Evolutionary conservation across 2,113 vertebrate genomes (phyloP).

Genomic region (Raja brachyura): DNA sequence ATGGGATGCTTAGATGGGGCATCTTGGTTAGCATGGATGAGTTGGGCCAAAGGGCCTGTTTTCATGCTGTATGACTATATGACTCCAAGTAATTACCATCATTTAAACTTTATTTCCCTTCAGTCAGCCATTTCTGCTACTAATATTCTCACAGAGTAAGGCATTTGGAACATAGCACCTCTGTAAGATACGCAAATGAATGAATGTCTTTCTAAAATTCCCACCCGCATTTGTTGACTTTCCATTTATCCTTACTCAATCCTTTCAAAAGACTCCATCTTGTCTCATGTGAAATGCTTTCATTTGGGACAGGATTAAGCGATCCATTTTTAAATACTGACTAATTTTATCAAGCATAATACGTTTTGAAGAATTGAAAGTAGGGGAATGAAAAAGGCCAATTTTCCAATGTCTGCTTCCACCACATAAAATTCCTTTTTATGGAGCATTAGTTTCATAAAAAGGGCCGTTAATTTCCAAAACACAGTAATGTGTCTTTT

Average conservation of each 20-base stretch:
- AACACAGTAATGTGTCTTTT: neutral
- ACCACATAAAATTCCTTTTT: neutral
- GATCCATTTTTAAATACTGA: neutral
- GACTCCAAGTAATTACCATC: no score
- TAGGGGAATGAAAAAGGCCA: neutral
- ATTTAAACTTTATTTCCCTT: no score
- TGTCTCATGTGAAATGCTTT: neutral
- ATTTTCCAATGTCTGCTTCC: neutral
- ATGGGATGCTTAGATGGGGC: no score
- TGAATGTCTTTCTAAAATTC: neutral
- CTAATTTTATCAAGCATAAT: neutral
- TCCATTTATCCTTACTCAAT: neutral
- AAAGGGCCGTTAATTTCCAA: neutral
- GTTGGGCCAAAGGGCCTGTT: no score
- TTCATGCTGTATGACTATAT: no score
- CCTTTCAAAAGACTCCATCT: neutral
- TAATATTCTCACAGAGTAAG: neutral
- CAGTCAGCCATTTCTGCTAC: neutral
- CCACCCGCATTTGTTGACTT: neutral
- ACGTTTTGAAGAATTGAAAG: neutral
- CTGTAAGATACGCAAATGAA: neutral
- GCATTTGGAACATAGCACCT: neutral
- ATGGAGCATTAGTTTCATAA: neutral
- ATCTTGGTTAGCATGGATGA: no score
- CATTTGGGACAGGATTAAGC: neutral